A percentile compares a stretch with the other conserved stretches of the same genome.
phyloP scores from a whole-genome alignment of 1,140 invertebrate species.

The Hormaphis cornu region DNA sequence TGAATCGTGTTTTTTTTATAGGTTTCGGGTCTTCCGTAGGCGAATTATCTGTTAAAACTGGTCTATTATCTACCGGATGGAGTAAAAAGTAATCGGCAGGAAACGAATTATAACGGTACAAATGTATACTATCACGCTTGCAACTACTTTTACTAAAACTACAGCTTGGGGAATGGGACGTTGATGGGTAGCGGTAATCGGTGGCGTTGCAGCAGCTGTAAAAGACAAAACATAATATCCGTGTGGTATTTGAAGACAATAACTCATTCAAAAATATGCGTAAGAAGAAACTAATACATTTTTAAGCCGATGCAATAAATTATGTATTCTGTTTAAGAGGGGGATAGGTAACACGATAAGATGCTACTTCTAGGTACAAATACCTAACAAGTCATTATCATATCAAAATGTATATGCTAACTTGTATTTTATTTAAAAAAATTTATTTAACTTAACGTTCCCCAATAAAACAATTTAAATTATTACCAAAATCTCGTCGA shows the following conservation, averaged over 20 bases:
- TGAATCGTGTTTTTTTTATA: constrained; percentile 21
- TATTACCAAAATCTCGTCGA: constrained; percentile 48
- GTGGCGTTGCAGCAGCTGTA: constrained; percentile 31
- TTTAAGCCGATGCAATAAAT: constrained; percentile 3
- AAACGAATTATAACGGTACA: constrained; percentile 30
- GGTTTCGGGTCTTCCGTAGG: constrained; percentile 23
- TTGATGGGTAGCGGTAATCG: constrained; percentile 29
- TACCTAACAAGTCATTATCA: too few species aligned
- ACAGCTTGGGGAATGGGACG: constrained; percentile 29
- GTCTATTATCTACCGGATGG: constrained; percentile 28
- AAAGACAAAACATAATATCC: constrained; percentile 22
- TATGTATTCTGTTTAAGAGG: neutral
- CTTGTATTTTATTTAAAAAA: neutral
- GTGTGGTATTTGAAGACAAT: constrained; percentile 5
- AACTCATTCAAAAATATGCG: constrained; percentile 3
- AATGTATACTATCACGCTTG: constrained; percentile 23
- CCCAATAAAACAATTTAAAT: neutral
- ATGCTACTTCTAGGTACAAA: constrained; percentile 9
- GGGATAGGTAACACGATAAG: neutral
- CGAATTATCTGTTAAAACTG: constrained; percentile 4
- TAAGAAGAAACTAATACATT: constrained; percentile 7
- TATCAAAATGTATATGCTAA: neutral
- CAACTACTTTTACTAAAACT: constrained; percentile 29
- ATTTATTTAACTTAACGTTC: neutral
- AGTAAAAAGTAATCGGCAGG: constrained; percentile 25